A percentile compares a stretch with the other conserved stretches of the same genome.
Evolutionary conservation across 2,113 vertebrate species (phyloP).

Genomic region (Pelusios castaneus): DNA sequence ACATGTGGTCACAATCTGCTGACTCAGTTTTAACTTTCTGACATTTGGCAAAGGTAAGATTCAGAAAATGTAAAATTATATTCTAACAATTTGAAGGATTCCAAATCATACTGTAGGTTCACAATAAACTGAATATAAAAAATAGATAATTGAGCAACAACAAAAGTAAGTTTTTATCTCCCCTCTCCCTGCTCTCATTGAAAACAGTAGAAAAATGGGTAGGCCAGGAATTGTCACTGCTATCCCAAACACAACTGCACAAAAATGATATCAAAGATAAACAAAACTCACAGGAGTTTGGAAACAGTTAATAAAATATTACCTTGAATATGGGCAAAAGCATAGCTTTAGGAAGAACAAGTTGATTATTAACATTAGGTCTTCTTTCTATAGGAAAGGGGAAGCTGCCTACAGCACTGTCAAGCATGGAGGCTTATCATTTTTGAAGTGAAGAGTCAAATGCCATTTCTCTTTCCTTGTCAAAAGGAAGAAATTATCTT

Average conservation of each 20-base stretch:
- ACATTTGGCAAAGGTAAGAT: not conserved
- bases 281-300: slow-evolving; percentile 6
- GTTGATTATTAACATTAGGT: slow-evolving; percentile 61
- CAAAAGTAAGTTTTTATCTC: not conserved
- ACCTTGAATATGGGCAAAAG: not conserved
- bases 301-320: slow-evolving; percentile 45
- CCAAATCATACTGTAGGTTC: not conserved
- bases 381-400: slow-evolving; percentile 45
- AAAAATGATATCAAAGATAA: slow-evolving; percentile 2
- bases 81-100: not conserved
- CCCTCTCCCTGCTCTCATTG: not conserved
- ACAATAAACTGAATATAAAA: not conserved
- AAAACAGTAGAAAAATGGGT: not conserved
- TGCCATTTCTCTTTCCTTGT: slow-evolving; percentile 72
- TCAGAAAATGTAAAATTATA: not conserved
- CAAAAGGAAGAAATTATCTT: slow-evolving; percentile 76
- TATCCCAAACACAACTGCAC: not conserved
- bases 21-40: not conserved
- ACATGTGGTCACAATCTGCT: not conserved
- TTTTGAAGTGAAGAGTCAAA: slow-evolving; percentile 71
- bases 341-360: slow-evolving; percentile 23
- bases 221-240: not conserved
- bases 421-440: slow-evolving; percentile 51
- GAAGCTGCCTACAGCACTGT: slow-evolving; percentile 49
- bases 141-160: not conserved